Conservation (phyloP, 2,888 invertebrate species). For the Phasia obesa region DNA sequence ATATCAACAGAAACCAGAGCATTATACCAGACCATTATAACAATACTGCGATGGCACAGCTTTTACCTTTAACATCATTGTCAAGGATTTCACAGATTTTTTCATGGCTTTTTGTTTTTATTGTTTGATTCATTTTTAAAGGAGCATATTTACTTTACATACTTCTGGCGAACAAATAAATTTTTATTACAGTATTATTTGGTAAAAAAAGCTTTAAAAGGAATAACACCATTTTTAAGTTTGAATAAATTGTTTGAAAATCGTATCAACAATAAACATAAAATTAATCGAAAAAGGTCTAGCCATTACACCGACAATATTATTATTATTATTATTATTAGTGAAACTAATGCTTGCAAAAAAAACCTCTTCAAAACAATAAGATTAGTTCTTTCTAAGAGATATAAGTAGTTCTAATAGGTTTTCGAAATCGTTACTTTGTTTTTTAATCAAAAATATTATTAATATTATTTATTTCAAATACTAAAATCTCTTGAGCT, state of each 20-base stretch:
- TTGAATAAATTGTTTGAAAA: neutral
- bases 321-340: too few species aligned
- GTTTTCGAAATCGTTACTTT: too few species aligned
- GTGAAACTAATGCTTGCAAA: too few species aligned
- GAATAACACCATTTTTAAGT: slow-evolving; percentile 5
- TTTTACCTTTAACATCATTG: slow-evolving; percentile 53
- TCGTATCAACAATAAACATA: too few species aligned
- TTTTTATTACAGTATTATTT: slow-evolving; percentile 10
- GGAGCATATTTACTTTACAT: slow-evolving; percentile 36
- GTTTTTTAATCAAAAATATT: too few species aligned
- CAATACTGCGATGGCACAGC: neutral
- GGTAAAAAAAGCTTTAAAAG: neutral
- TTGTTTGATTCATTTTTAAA: slow-evolving; percentile 16
- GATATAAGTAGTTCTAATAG: too few species aligned
- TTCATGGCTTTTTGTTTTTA: neutral
- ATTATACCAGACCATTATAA: neutral
- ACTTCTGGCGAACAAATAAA: slow-evolving; percentile 12
- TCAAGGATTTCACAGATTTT: slow-evolving; percentile 62
- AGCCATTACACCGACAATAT: too few species aligned
- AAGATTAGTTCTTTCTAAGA: too few species aligned
- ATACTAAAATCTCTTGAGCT: too few species aligned
- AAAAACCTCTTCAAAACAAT: too few species aligned
- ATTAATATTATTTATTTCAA: too few species aligned
- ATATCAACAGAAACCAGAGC: slow-evolving; percentile 21
- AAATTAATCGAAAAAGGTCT: too few species aligned